Evolutionary conservation across 2,888 invertebrate species (phyloP).

Genomic region (Lithophane ornitopus): DNA sequence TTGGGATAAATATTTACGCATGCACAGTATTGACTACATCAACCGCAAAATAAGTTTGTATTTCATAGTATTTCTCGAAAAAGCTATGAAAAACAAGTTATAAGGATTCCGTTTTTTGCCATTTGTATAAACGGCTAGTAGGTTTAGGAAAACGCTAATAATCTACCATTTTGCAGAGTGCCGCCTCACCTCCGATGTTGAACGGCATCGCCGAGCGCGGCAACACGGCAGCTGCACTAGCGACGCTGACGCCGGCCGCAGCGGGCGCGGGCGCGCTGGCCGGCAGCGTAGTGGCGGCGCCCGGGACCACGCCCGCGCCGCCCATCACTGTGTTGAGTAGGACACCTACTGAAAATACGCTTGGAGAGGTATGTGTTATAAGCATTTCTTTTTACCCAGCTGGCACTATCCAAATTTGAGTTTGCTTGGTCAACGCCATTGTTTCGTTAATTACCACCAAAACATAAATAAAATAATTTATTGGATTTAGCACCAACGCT

Average conservation of each 20-base stretch:
- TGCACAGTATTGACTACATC: not conserved
- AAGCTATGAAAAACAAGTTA: not conserved
- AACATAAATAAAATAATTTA: not conserved
- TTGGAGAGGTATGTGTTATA: constrained; percentile 70
- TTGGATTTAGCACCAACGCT: not conserved
- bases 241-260: constrained; percentile 25
- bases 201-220: constrained; percentile 79
- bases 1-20: not conserved
- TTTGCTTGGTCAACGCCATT: not conserved
- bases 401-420: not conserved
- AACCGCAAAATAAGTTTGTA: not conserved
- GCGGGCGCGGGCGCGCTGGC: constrained; percentile 8
- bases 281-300: not conserved
- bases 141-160: not conserved
- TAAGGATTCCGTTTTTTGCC: not conserved
- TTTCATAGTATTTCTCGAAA: not conserved
- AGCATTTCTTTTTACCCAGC: not conserved
- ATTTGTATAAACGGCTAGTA: not conserved
- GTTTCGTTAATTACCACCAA: not conserved
- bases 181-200: constrained; percentile 73
- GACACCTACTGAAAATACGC: constrained; percentile 59
- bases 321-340: constrained; percentile 28
- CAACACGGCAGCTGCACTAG: constrained; percentile 25
- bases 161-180: constrained; percentile 37
- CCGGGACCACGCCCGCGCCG: not conserved